Evolutionary conservation across 2,113 vertebrate genomes (phyloP), one percentile per base, ranked within the genome.

Genomic region (Xiphias gladius): DNA sequence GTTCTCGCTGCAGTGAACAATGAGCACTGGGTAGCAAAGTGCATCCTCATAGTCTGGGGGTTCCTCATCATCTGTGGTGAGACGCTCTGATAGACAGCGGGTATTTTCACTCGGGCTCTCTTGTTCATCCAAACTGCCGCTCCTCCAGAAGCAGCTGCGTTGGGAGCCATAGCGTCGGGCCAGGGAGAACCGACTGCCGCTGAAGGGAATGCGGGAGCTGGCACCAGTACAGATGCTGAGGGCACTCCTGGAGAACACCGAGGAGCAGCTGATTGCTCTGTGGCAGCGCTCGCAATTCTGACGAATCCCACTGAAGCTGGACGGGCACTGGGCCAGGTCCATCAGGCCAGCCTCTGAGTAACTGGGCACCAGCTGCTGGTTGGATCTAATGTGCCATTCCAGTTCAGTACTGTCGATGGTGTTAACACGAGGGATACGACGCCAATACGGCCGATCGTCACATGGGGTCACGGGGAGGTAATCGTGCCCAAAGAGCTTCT

Each of bases 341-440:
- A 99, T 99, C 67, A 99, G 94, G 67, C 98, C 97, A 0, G 97
- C 98, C 73, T 99, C 98, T 0, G 98, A 99, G 91, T 99, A 99
- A 90, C 98, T 99, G 90, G 98, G 98, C 81, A 99, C 98, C 84
- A 99, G 95, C 82, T 99, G 98, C 95, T 98, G 98, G 90, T 99
- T 99, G 91, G 97, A 98, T 3, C 97, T 95, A 84, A 99, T 99
- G 91, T 99, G 97, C 98, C 98, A 99, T 85, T 99, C 98, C 79
- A 99, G 92, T 83, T 99, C 98, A 0, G 98, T 99, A 86, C 97
- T 99, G 94, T 99, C 98, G 32, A 99, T 96, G 3, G 98, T 99
- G 94, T 98, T 98, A 79, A 99, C 97, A 0, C 98, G 96, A 16
- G 98, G 97, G 92, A 99, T 97, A 62, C 97, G 96, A 19, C 96